These are phyloP conservation scores for Centropus bengalensis DNA, from an alignment of 2,113 vertebrate genomes.

Conservation along the genomic window DNA sequence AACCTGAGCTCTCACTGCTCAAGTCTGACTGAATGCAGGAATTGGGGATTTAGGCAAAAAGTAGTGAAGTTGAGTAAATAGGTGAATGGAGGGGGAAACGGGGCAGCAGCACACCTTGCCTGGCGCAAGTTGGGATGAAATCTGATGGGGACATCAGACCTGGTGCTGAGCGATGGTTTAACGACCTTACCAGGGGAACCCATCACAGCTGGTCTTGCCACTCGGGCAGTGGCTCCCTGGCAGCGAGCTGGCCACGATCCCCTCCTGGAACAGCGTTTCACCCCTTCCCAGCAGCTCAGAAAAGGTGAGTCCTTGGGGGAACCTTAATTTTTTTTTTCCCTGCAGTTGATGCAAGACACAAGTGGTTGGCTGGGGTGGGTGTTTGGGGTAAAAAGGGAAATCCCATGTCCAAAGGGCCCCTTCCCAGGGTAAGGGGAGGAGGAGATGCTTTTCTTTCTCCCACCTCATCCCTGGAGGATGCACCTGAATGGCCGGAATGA, in stretches of 20 bases:
- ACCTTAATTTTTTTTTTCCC: not conserved
- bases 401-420: not conserved
- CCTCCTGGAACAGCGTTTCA: not conserved
- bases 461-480: not conserved
- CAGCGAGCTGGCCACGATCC: conserved; percentile 2
- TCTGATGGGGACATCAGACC: conserved; percentile 50
- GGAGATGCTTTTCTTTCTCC: not conserved
- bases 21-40: not conserved
- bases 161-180: conserved; percentile 55
- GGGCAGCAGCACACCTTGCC: not conserved
- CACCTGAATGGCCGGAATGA: not conserved
- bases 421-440: not conserved
- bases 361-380: fast-evolving
- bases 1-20: not conserved
- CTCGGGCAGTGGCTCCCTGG: conserved; percentile 30
- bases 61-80: not conserved
- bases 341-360: not conserved
- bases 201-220: conserved; percentile 29
- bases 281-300: not conserved
- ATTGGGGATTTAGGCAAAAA: not conserved
- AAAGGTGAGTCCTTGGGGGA: not conserved
- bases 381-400: not conserved
- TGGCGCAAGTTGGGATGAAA: conserved; percentile 24
- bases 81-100: not conserved
- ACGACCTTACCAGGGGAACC: conserved; percentile 37